Evolutionary conservation across 1,140 invertebrate genomes (phyloP), one percentile per base, ranked within the genome.

Genomic region (Homalodisca vitripennis): DNA sequence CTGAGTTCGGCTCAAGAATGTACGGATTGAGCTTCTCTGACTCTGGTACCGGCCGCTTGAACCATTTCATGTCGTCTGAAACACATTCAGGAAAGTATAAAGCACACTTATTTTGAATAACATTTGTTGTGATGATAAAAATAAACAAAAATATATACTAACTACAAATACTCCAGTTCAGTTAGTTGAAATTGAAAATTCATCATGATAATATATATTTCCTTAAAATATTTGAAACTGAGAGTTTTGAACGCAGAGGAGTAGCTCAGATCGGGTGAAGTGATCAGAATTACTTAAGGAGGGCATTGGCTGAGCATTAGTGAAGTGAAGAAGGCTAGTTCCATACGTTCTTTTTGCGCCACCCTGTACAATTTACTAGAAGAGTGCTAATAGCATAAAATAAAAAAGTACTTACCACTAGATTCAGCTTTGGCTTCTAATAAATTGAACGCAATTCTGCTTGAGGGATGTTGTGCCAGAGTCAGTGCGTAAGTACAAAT

Each of bases 401-500:
- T n/a, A n/a, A n/a, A 41, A 41, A 41, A 6, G 6, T 41, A 41
- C 17, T 41, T 74, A 80, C 79, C 81, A 72, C 76, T 74, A 14
- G 78, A 73, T 51, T 83, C 79, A 13, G 86, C 82, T 62, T 77
- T 82, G 70, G 81, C 78, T 72, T 92, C 86, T 10, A 94, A 77
- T 47, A 86, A 80, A 70, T 86, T 85, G 72, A 92, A 88, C n/a
- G 87, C 87, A 2, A 82, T 75, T 60, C 86, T 83, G 74, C 87
- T 87, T 6, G 84, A 83, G 1, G 85, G 81, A 80, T 93, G 90
- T 48, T 88, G 85, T 1, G 92, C 89, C 47, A 93, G 75, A 75
- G 92, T 87, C 0, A 97, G 80, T 0, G 87, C 90, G 74, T 93
- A 93, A 0, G 87, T 84, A n/a, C 87, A 87, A 6, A 96, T 83